Evolutionary conservation across 2,113 vertebrate genomes (phyloP).

Genomic region (Syngnathoides biaculeatus): DNA sequence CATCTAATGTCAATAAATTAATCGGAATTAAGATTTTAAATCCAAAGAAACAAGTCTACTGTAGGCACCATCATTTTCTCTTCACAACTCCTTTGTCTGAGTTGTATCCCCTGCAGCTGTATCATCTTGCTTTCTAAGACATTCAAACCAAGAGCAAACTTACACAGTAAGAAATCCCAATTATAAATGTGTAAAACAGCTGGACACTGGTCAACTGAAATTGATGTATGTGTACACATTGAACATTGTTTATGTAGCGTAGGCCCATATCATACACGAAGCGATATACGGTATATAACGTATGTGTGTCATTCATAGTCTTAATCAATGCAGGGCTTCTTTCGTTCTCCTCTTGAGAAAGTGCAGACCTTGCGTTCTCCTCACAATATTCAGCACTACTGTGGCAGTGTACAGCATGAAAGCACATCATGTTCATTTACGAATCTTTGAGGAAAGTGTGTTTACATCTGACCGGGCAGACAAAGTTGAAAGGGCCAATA

Average conservation of each 20-base stretch:
- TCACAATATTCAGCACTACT: constrained; percentile 15
- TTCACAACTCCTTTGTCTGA: constrained; percentile 5
- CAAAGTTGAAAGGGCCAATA: constrained; percentile 42
- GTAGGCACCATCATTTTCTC: constrained; percentile 43
- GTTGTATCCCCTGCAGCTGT: constrained; percentile 30
- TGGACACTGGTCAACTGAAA: neutral
- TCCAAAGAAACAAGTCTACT: neutral
- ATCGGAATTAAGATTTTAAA: neutral
- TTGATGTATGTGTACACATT: neutral
- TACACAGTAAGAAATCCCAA: neutral
- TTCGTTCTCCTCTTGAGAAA: neutral
- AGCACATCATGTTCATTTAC: constrained; percentile 12
- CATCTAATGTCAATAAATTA: too few species aligned
- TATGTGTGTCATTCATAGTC: neutral
- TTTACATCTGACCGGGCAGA: constrained; percentile 42
- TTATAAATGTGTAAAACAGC: neutral
- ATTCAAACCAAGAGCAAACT: neutral
- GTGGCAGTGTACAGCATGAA: neutral
- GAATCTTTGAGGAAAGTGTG: constrained; percentile 37
- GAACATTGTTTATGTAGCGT: too few species aligned
- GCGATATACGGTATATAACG: constrained; percentile 1
- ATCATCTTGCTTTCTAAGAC: constrained; percentile 12
- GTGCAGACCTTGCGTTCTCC: neutral
- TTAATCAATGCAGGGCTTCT: neutral
- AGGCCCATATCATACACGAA: neutral